Conservation (phyloP, 2,888 invertebrate genomes). For the Hermaeophaga mercurialis region DNA sequence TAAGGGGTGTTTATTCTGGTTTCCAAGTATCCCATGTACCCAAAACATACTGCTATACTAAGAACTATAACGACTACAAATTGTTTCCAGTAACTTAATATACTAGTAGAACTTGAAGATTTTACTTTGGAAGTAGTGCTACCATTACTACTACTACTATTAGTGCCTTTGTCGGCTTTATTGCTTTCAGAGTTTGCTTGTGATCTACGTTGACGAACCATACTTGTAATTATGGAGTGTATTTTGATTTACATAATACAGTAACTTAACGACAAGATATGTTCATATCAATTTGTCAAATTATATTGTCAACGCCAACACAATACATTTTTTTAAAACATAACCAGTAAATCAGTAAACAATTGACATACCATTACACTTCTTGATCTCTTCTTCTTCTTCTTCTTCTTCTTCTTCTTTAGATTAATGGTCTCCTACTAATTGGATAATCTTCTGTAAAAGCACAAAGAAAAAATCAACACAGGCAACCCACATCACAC, state of each 20-base stretch:
- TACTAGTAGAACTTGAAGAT: conserved; percentile 38
- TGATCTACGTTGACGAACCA: conserved; percentile 36
- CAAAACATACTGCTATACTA: conserved; percentile 73
- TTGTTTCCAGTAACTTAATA: conserved; percentile 64
- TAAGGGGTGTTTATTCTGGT: conserved; percentile 88
- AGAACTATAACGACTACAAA: conserved; percentile 67
- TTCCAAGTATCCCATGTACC: conserved; percentile 83
- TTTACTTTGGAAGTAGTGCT: conserved; percentile 49
- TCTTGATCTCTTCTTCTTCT: too few species aligned
- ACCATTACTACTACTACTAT: conserved; percentile 58
- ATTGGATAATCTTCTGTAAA: too few species aligned
- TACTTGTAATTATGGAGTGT: conserved; percentile 5
- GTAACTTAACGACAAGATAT: too few species aligned
- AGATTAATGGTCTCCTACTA: too few species aligned
- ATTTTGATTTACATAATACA: not conserved
- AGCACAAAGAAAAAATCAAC: too few species aligned
- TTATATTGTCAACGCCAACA: too few species aligned
- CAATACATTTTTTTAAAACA: too few species aligned
- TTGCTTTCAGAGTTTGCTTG: conserved; percentile 30
- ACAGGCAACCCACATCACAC: too few species aligned
- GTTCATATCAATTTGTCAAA: too few species aligned
- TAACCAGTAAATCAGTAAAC: too few species aligned
- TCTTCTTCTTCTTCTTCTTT: too few species aligned
- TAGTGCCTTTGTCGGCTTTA: conserved; percentile 44
- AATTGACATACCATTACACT: too few species aligned